A percentile compares a stretch with the other conserved stretches of the same genome.
Evolutionary conservation across 2,113 vertebrate species (phyloP).

Genomic region (Anolis carolinensis): DNA sequence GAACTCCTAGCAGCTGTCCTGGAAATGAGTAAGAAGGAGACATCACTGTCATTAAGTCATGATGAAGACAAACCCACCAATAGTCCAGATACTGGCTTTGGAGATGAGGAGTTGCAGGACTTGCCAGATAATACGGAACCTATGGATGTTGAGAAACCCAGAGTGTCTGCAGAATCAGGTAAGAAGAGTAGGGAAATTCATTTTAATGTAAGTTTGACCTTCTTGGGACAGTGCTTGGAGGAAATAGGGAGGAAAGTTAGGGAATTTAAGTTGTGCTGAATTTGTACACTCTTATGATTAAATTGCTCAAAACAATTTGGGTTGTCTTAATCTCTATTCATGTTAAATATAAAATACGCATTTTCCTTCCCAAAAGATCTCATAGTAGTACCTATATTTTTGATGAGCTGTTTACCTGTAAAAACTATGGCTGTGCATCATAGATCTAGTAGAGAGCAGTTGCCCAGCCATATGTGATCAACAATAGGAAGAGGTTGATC

Average conservation of each 20-base stretch:
- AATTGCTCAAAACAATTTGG: not conserved
- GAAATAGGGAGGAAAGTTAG: too few relatives aligned
- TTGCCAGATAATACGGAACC: conserved; percentile 83
- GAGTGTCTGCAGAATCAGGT: conserved; percentile 79
- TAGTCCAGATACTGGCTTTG: conserved; percentile 95
- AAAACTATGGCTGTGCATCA: too few relatives aligned
- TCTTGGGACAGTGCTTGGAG: not conserved
- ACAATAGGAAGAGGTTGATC: too few relatives aligned
- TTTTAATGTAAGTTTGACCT: not conserved
- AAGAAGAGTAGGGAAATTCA: not conserved
- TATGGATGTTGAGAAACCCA: conserved; percentile 83
- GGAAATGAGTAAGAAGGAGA: conserved; percentile 89
- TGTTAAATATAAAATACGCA: not conserved
- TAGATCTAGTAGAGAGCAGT: too few relatives aligned
- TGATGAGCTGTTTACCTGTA: too few relatives aligned
- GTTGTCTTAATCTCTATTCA: not conserved
- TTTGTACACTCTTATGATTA: too few relatives aligned
- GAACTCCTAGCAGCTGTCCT: conserved; percentile 92
- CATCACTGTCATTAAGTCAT: conserved; percentile 67
- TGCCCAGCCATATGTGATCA: too few relatives aligned
- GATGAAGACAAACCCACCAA: conserved; percentile 89
- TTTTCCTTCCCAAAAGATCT: not conserved
- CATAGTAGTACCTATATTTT: not conserved
- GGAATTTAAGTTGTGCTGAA: not conserved
- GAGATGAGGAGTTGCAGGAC: conserved; percentile 88